Evolutionary conservation across 2,888 invertebrate species (phyloP), one percentile per base, ranked within the genome.

Genomic region (Bruchidius siliquastri): DNA sequence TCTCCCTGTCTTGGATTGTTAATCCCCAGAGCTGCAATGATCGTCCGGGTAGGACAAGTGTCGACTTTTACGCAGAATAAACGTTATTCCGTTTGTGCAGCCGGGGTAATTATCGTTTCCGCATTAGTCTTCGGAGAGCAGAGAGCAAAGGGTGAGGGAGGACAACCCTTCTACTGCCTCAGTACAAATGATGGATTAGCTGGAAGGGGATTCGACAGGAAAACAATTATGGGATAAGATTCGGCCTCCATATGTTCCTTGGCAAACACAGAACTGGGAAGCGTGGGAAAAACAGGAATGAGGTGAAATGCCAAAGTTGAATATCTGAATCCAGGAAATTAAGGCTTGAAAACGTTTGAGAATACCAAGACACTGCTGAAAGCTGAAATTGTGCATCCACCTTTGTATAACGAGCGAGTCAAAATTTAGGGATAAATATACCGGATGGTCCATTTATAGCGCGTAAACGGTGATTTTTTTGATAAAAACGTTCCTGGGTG

Each of bases 31-130:
- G 49, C 49, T 49, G 49, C 10, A 1, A 49, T 49, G 49, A 49
- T 49, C 49, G 49, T 49, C 49, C 49, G 49, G 49, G 49, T 49
- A 49, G 49, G 49, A 49, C 49, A 49, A 49, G 49, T 49, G 49
- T 49, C 49, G 76, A 78, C 76, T 78, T 76, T 76, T 77, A 78
- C 80, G 77, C 80, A 81, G 80, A 81, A 81, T 80, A 49, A 49
- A 49, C 49, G 49, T 79, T 79, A 81, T 85, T 85, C 84, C 85
- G 84, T 83, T 84, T 81, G 76, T 77, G 76, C 74, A 74, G 72
- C 74, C 71, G 68, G 74, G 72, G 81, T 85, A 85, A 86, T 86
- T 85, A 86, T 85, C 84, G 85, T 85, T 86, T 86, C 85, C 84
- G 84, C 83, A 83, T 84, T 84, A 82, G 82, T 83, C 83, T 68